Evolutionary conservation across 2,797 vertebrate species (phyloP), one percentile per base, ranked within the genome.

Genomic region (Oreochromis mossambicus): DNA sequence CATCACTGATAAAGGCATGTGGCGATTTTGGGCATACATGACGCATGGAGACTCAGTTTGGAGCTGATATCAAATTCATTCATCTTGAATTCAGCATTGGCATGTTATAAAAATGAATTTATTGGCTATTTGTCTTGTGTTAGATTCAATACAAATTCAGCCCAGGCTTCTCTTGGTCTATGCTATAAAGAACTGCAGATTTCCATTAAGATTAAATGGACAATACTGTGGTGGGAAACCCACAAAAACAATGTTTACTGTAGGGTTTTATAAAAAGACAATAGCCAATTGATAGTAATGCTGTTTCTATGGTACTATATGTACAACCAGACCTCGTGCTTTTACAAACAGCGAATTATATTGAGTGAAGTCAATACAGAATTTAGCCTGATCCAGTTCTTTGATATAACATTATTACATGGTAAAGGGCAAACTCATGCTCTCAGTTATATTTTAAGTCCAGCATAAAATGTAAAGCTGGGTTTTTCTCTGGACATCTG

Each of bases 131-230:
- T 66, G 61, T 86, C 43, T 80, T 43, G 38, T 61, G 76, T 48
- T 75, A 66, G 12, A 36, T 52, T 89, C 77, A 81, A 91, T 56
- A 88, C 50, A 88, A n/a, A 87, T 84, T 78, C 58, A 82, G 51
- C 61, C 73, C 78, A 89, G 81, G 66, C 46, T 61, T 79, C 29
- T 83, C 26, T 73, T 68, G 24, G 78, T 34, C 32, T 82, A 73
- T 32, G 38, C 34, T 24, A 78, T 17, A 77, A 82, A 83, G 86
- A 82, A 24, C 63, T 61, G 68, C 32, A 92, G 89, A 92, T 93
- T 93, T 93, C 87, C 73, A 94, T 93, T 93, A 91, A 89, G 90
- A 94, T 93, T 89, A 88, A 87, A 46, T 63, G 41, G 55, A 88
- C 87, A 88, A 79, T 48, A 21, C 19, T n/a, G 10, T 70, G 75